Percentiles rank a stretch among this genome's conserved stretches.
These are phyloP conservation scores for Argentina silus DNA, from an alignment of 2,797 vertebrate genomes.

Conservation along the genomic window DNA sequence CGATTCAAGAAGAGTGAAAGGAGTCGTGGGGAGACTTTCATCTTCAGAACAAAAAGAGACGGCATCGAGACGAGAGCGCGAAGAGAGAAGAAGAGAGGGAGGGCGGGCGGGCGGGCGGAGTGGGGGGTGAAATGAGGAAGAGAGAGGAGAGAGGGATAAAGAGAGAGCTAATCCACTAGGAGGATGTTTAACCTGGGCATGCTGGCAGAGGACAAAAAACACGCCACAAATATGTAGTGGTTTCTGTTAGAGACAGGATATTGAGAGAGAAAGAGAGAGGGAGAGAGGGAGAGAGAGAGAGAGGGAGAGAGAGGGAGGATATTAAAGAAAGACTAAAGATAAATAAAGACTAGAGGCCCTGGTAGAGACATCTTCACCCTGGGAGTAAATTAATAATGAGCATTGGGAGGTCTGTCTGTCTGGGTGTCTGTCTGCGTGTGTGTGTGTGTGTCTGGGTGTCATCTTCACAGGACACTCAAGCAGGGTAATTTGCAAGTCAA, in stretches of 20 bases:
- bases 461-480: slow-evolving; percentile 56
- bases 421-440: not conserved
- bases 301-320: slow-evolving; percentile 31
- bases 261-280: slow-evolving; percentile 49
- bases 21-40: slow-evolving; percentile 81
- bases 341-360: slow-evolving; percentile 22
- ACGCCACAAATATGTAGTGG: slow-evolving; percentile 57
- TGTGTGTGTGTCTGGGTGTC: slow-evolving; percentile 37
- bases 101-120: slow-evolving; percentile 26
- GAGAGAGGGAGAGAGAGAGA: slow-evolving; percentile 42
- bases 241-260: slow-evolving; percentile 72
- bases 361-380: slow-evolving; percentile 15
- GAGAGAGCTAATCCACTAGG: not conserved
- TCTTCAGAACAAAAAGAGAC: slow-evolving; percentile 67
- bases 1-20: slow-evolving; percentile 77
- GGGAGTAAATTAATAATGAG: slow-evolving; percentile 69
- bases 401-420: slow-evolving; percentile 29
- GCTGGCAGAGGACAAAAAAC: slow-evolving; percentile 57
- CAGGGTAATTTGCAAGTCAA: slow-evolving; percentile 72
- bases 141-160: not conserved
- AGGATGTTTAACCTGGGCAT: slow-evolving; percentile 8
- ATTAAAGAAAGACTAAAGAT: slow-evolving; percentile 23
- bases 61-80: slow-evolving; percentile 55
- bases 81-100: slow-evolving; percentile 58
- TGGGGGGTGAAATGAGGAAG: not conserved